These are phyloP conservation scores for Mythimna vitellina DNA, from an alignment of 2,888 invertebrate genomes.

Conservation along the genomic window DNA sequence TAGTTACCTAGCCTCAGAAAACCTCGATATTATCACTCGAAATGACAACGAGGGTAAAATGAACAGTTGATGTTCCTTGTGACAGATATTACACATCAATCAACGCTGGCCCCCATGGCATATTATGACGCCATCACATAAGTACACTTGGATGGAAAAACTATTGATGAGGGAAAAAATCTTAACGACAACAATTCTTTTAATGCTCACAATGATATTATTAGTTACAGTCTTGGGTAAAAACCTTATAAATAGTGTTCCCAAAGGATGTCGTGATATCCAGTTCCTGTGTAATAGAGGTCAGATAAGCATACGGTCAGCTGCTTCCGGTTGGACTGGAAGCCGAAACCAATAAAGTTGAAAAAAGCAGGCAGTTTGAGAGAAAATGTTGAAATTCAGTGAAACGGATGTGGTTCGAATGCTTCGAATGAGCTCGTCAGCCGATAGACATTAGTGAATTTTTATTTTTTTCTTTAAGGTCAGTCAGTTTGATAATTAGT, in stretches of 20 bases:
- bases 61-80: constrained; percentile 10
- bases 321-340: too few species aligned
- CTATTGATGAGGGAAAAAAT: neutral
- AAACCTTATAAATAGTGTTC: too few species aligned
- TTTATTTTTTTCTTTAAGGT: neutral
- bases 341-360: too few species aligned
- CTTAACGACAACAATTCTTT: neutral
- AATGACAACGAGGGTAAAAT: constrained; percentile 13
- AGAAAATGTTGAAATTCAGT: neutral
- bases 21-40: constrained; percentile 1
- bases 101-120: constrained; percentile 16
- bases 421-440: neutral
- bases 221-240: too few species aligned
- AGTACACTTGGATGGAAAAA: neutral
- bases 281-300: too few species aligned
- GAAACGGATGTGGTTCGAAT: neutral
- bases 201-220: neutral
- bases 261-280: too few species aligned
- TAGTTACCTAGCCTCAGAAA: too few species aligned
- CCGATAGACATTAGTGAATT: neutral
- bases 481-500: neutral
- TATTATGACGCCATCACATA: constrained; percentile 11
- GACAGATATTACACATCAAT: constrained; percentile 21
- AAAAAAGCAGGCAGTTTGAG: neutral
- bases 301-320: too few species aligned